Evolutionary conservation across 30 jellyfish, hydroid and myxozoan species (phyloP), one percentile per base, ranked within the genome.

Genomic region (Turritopsis dohrnii): DNA sequence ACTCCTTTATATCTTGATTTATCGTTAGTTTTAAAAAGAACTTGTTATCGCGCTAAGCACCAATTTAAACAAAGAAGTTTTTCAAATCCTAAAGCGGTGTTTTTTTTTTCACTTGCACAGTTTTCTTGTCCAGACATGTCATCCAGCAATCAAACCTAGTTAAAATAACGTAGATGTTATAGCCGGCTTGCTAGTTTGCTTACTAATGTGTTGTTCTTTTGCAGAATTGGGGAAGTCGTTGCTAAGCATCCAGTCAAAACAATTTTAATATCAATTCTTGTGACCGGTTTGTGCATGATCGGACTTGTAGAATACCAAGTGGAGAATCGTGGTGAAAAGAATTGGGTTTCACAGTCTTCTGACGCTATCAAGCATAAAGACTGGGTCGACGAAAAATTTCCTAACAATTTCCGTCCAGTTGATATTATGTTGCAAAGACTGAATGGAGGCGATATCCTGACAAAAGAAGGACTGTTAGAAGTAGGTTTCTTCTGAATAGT

Each of bases 311-410:
- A 82, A 28, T 86, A 83, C 75, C 69, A 72, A 30, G 91, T 80
- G 66, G 97, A 90, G 69, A 90, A 83, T 85, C 76, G 97, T 53
- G 92, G 97, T 18, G 97, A 90, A 71, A 90, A 90, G 71, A 25
- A 81, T n/a, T 90, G 97, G 97, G 85, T 54, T 65, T 92, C 97
- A 0, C 95, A 85, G 53, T 89, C 84, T 31, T 90, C 97, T 0
- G 95, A 85, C 65, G 89, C 95, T 0, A 79, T 90, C 20, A 76
- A 81, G 28, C 89, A 85, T 30, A 75, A 81, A 54, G 92, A 72
- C 7, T 21, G 83, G 66, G 90, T 79, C 16, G 92, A 30, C 28
- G 52, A 26, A 25, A 66, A 84, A 23, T 90, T 79, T 53, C 97
- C 97, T 16, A 88, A 65, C 29, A 79, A 86, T 30, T 71, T 83